phyloP scores from a whole-genome alignment of 2,797 vertebrate genomes.

The Pseudotriccus pelzelni region DNA sequence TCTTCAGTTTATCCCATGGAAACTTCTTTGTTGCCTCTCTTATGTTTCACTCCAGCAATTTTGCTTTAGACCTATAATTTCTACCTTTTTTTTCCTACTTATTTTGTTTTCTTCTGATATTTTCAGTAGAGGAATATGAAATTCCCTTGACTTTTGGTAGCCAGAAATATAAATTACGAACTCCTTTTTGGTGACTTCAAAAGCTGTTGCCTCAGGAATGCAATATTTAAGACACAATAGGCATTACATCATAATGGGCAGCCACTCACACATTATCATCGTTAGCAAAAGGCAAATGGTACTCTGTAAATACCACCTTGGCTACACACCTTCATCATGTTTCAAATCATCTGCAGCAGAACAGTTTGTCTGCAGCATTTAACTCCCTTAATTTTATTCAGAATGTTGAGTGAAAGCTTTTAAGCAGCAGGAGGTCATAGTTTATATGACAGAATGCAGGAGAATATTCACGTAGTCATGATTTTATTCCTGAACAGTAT shows the following conservation, averaged over 20 bases:
- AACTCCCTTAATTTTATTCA: constrained; percentile 12
- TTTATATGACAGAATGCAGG: neutral
- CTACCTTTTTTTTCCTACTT: neutral
- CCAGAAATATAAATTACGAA: neutral
- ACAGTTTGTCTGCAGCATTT: neutral
- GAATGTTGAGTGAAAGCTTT: neutral
- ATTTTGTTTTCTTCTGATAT: neutral
- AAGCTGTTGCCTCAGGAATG: neutral
- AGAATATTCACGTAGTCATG: neutral
- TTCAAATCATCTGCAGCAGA: constrained; percentile 1
- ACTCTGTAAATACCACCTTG: neutral
- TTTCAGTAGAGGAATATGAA: neutral
- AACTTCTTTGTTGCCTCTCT: neutral
- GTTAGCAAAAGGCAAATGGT: neutral
- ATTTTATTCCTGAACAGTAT: neutral
- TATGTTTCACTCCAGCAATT: neutral
- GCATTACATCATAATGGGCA: neutral
- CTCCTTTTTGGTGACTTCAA: neutral
- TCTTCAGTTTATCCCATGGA: neutral
- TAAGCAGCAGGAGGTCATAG: neutral
- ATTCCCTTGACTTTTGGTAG: neutral
- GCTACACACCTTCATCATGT: neutral
- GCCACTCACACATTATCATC: neutral
- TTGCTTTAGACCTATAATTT: neutral
- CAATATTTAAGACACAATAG: neutral